Evolutionary conservation across 2,888 invertebrate genomes (phyloP), one percentile per base, ranked within the genome.

Genomic region (Agrochola circellaris): DNA sequence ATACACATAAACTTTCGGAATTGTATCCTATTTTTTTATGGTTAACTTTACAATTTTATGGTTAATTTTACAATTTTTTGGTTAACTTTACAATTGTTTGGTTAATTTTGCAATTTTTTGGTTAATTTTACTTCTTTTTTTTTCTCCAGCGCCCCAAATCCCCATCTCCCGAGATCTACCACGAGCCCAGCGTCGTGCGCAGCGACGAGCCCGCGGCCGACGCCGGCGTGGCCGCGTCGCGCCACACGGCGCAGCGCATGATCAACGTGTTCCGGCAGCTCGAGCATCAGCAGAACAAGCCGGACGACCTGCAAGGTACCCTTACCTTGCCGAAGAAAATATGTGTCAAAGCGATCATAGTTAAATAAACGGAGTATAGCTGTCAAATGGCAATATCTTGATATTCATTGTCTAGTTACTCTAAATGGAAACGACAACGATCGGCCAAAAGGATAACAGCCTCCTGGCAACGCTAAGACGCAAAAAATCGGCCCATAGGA

Each of bases 251-350:
- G 23, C 98, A 98, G 64, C 98, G 98, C 91, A 99, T 99, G 98
- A 97, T 99, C 87, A 97, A 97, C 90, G 98, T 99, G 88, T 99
- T 99, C 97, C 97, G 99, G 1, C 98, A 99, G 95, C 97, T 99
- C 97, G 99, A 99, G 95, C 98, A 98, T 89, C 97, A 97, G 86
- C 96, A 96, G 75, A 91, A 92, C 77, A 95, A 97, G 82, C 95
- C 97, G 23, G 97, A 97, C 26, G 93, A 97, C 26, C 96, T 96
- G 20, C 97, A 96, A 77, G 97, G 95, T 91, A 90, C 4, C 34
- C 34, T 34, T 34, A 5, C 34, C 34, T 34, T 34, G 34, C 3
- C 34, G 34, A 5, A 4, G 2, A 34, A 30, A 30, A 34, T 5
- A 34, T 34, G 26, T 56, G n/a, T 9, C 54, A 3, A 8, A 20